Base-by-base conservation (phyloP, 2,797 vertebrate genomes). In the Pteronotus mesoamericanus region DNA sequence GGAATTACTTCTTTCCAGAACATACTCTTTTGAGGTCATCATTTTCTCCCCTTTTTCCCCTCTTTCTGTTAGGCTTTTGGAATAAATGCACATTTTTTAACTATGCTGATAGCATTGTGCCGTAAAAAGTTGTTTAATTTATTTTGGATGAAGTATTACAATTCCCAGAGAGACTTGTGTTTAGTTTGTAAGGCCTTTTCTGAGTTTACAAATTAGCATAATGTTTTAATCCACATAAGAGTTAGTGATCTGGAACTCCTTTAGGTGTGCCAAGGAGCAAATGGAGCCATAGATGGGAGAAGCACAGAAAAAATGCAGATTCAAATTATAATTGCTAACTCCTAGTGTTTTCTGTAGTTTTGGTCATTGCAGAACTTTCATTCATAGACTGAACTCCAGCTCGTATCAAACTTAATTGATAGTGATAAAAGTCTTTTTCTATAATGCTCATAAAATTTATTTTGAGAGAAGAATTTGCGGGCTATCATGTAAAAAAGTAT, bases 361-460 rank as follows among this genome's bases (percentile, higher is more conserved):
- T 51, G 24, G 59, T 94, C 7, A 72, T 3, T 72, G 46, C 90
- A 82, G 22, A 64, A 53, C 46, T 86, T 88, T 78, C 37, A 68
- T 71, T 92, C 88, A 57, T 79, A 85, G 77, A 86, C 59, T 87
- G 59, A 89, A 79, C 10, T 92, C n/a, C 8, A 95, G 16, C 26
- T 89, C 57, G 44, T 90, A 94, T 95, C 89, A 82, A 48, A 91
- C n/a, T 55, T 95, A 87, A 92, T 80, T 66, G 69, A 71, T 75
- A 39, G 15, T 80, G 86, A 80, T 86, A 69, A 89, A 88, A 91
- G 46, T 93, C 82, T 92, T 61, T 97, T 84, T 95, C 74, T 94
- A 26, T 91, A 80, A 87, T 92, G 32, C 44, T 84, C 19, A 68
- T 94, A 85, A 86, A 66, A 64, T 75, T 93, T 91, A 55, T 51